Conservation (phyloP, 1,140 invertebrate genomes). For the Amphibalanus amphitrite region DNA sequence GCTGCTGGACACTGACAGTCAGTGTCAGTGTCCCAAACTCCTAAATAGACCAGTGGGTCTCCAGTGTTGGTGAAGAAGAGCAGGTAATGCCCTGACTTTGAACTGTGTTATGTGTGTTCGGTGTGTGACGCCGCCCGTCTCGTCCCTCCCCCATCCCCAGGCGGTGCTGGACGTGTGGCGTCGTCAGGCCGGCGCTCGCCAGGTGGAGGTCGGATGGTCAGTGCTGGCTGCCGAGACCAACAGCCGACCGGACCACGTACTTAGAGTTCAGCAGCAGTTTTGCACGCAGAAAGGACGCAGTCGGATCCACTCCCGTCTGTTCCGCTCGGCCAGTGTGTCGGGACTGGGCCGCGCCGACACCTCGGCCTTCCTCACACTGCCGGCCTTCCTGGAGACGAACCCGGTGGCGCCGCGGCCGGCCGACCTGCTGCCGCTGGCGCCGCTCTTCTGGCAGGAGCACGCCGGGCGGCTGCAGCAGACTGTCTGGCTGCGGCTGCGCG, state of each 20-base stretch:
- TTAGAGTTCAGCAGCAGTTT: background rate
- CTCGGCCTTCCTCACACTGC: background rate
- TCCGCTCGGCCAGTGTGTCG: background rate
- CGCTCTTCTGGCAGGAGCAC: background rate
- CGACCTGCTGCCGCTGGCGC: background rate
- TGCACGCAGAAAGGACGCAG: background rate
- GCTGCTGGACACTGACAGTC: too few species aligned
- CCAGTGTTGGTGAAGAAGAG: too few species aligned
- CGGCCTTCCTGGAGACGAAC: background rate
- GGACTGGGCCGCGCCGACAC: background rate
- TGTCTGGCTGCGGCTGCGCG: background rate
- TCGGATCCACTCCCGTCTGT: background rate
- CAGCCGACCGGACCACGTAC: background rate
- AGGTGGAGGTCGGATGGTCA: background rate
- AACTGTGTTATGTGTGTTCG: too few species aligned
- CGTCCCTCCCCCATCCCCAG: background rate
- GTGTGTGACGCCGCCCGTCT: too few species aligned
- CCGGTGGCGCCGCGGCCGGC: too few species aligned
- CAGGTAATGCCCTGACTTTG: too few species aligned
- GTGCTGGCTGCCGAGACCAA: background rate
- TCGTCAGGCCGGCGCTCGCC: too few species aligned
- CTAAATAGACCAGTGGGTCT: too few species aligned
- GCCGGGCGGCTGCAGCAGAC: background rate
- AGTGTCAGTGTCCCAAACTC: too few species aligned
- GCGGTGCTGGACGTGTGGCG: background rate